These are phyloP conservation scores for Drosophila maculinotata DNA, from an alignment of 2,888 invertebrate species.

Conservation along the genomic window DNA sequence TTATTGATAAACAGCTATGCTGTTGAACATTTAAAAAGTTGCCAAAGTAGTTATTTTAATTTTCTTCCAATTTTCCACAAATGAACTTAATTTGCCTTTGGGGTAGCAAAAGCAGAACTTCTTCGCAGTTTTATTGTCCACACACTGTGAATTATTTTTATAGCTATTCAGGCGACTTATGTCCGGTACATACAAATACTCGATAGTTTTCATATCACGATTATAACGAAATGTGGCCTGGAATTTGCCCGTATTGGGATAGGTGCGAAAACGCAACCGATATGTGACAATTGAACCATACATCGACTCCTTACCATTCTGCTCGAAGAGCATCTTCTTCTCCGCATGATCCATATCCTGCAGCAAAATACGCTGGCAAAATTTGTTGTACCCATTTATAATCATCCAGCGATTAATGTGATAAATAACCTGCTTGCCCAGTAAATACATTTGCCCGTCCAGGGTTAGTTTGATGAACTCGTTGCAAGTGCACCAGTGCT, in stretches of 20 bases:
- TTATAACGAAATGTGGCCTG: conserved; percentile 88
- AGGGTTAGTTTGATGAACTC: conserved; percentile 84
- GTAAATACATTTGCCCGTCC: conserved; percentile 64
- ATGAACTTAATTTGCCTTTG: neutral
- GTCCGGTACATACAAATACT: conserved; percentile 85
- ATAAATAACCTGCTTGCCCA: conserved; percentile 73
- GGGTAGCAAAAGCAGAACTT: conserved; percentile 62
- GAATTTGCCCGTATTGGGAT: conserved; percentile 87
- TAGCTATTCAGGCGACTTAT: conserved; percentile 87
- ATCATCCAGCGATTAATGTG: conserved; percentile 62
- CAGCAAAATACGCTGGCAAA: conserved; percentile 41
- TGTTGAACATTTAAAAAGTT: neutral
- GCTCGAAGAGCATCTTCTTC: conserved; percentile 23
- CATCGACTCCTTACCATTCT: conserved; percentile 4
- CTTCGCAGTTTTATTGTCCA: conserved; percentile 56
- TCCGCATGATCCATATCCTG: conserved; percentile 38
- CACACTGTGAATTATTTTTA: conserved; percentile 85
- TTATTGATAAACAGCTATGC: too few relatives aligned
- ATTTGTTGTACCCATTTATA: neutral
- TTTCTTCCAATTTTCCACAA: conserved; percentile 16
- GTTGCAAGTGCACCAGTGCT: conserved; percentile 91
- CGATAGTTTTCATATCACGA: conserved; percentile 72
- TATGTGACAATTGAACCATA: conserved; percentile 27
- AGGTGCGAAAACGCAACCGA: conserved; percentile 87
- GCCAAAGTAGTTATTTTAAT: neutral